These are phyloP conservation scores for Trachelus tabidus DNA, from an alignment of 2,888 invertebrate species.

Conservation along the genomic window DNA sequence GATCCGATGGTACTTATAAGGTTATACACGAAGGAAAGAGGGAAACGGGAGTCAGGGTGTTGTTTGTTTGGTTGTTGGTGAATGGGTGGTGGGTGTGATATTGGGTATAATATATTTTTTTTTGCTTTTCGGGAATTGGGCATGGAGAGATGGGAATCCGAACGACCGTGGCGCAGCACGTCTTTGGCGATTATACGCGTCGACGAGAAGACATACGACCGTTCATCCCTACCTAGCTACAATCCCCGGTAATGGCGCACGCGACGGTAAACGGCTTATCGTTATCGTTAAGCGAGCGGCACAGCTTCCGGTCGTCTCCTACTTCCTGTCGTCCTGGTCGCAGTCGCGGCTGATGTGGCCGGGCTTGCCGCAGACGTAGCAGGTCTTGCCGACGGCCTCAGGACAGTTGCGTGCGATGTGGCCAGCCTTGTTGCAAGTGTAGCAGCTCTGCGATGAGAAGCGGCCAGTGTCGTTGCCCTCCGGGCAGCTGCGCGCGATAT, in stretches of 20 bases:
- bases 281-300: constrained; percentile 62
- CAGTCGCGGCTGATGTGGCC: constrained; percentile 93
- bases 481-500: constrained; percentile 89
- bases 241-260: constrained; percentile 54
- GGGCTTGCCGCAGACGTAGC: constrained; percentile 92
- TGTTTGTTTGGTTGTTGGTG: constrained; percentile 18
- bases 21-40: neutral
- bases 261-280: constrained; percentile 60
- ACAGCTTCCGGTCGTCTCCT: constrained; percentile 58
- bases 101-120: constrained; percentile 4
- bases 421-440: constrained; percentile 78
- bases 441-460: constrained; percentile 68
- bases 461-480: constrained; percentile 72
- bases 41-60: constrained; percentile 11
- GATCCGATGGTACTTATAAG: constrained; percentile 1
- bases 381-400: constrained; percentile 76
- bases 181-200: constrained; percentile 48
- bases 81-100: constrained; percentile 34
- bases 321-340: constrained; percentile 80
- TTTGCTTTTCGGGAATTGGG: constrained; percentile 23
- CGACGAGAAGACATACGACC: constrained; percentile 50
- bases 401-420: constrained; percentile 77
- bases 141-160: constrained; percentile 41
- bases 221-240: constrained; percentile 60
- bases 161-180: constrained; percentile 51